Percentiles rank a stretch among this genome's conserved stretches.
Conservation (phyloP, 2,888 invertebrate genomes). For the Phorcus lineatus region DNA sequence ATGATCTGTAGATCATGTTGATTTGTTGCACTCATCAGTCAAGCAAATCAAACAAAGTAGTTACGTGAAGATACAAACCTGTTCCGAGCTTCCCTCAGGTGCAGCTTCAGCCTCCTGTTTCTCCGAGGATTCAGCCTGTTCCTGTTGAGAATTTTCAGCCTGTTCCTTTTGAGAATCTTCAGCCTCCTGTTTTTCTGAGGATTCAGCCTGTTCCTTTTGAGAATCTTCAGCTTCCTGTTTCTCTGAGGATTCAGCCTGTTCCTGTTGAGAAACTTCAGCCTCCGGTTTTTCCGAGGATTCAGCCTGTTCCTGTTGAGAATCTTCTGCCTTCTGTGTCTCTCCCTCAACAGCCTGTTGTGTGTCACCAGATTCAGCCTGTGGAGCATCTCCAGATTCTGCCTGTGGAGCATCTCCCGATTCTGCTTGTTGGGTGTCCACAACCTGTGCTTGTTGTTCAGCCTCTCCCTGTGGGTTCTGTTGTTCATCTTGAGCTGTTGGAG, state of each 20-base stretch:
- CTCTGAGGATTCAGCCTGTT: no score
- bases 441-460: no score
- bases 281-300: background rate
- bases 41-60: no score
- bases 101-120: background rate
- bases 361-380: slow-evolving; percentile 6
- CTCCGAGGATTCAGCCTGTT: slow-evolving; percentile 15
- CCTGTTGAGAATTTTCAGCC: no score
- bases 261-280: no score
- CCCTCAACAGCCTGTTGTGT: slow-evolving; percentile 3
- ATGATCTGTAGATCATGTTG: no score
- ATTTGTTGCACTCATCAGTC: no score
- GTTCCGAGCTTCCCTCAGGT: slow-evolving; percentile 27
- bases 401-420: background rate
- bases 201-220: no score
- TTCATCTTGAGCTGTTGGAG: no score
- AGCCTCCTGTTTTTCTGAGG: no score
- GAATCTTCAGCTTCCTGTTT: no score
- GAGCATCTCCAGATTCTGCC: background rate
- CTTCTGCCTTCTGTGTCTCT: slow-evolving; percentile 17
- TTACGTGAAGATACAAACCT: background rate
- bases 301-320: slow-evolving; percentile 12
- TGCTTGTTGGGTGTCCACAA: background rate
- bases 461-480: background rate
- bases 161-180: no score